Percentiles rank a stretch among this genome's conserved stretches.
Evolutionary conservation across 2,797 vertebrate genomes (phyloP).

Genomic region (Vireo griseus): DNA sequence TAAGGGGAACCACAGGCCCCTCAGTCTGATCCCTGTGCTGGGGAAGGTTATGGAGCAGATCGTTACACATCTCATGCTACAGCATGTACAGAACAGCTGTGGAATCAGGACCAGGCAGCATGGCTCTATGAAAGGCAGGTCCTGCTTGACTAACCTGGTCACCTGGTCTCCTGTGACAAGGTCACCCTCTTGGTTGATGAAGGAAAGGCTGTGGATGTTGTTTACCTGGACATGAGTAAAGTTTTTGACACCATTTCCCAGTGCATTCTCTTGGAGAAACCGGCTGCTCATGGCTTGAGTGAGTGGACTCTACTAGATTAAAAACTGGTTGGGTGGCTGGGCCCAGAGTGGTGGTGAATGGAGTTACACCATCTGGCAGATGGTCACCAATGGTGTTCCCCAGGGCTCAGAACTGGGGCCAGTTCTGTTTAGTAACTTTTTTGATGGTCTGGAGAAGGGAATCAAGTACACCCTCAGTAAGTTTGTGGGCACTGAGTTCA

Average conservation of each 20-base stretch:
- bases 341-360: background rate
- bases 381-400: background rate
- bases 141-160: background rate
- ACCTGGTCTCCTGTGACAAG: background rate
- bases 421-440: background rate
- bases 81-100: background rate
- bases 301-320: background rate
- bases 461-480: background rate
- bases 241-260: background rate
- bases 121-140: background rate
- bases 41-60: background rate
- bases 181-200: background rate
- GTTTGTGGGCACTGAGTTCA: background rate
- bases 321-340: background rate
- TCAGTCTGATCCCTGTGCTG: background rate
- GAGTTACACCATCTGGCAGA: background rate
- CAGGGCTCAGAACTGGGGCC: background rate
- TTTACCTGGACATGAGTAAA: background rate
- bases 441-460: rapidly evolving
- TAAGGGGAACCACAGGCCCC: background rate
- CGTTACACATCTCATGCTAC: too few species aligned
- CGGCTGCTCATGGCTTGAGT: background rate
- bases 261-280: background rate
- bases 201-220: background rate
- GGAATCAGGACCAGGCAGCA: background rate